These are phyloP conservation scores for Phenacoccus solenopsis DNA, from an alignment of 1,140 invertebrate genomes.

Conservation along the genomic window DNA sequence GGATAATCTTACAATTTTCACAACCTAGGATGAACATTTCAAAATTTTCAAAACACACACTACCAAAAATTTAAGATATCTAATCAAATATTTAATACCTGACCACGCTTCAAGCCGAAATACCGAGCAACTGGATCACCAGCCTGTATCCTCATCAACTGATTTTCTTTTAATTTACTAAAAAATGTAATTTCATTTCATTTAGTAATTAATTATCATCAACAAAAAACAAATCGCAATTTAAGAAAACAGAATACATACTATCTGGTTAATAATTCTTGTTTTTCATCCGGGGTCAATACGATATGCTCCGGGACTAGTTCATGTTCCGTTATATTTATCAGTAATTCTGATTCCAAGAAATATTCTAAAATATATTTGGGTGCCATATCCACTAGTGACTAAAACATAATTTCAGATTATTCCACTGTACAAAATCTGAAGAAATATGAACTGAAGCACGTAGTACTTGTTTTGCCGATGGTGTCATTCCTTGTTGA, in stretches of 20 bases:
- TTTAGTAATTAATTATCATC: no score
- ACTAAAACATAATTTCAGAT: constrained; percentile 39
- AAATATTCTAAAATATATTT: constrained; percentile 99
- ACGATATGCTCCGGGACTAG: constrained; percentile 98
- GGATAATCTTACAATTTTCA: constrained; percentile 4
- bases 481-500: constrained; percentile 92
- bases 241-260: constrained; percentile 41
- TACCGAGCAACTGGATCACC: constrained; percentile 97
- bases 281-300: constrained; percentile 93
- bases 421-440: no score
- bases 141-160: constrained; percentile 96
- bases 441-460: neutral
- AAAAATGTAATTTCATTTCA: constrained; percentile 16
- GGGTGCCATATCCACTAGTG: constrained; percentile 93
- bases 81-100: constrained; percentile 42
- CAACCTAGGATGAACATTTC: neutral
- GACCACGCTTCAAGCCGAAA: constrained; percentile 91
- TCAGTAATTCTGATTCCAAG: constrained; percentile 91
- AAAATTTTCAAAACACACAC: neutral
- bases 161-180: constrained; percentile 95
- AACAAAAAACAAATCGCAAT: no score
- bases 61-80: neutral
- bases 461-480: constrained; percentile 78
- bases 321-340: constrained; percentile 99
- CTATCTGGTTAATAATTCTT: constrained; percentile 85